Evolutionary conservation across 2,888 invertebrate species (phyloP), one percentile per base, ranked within the genome.

Genomic region (Scaptomyza tumidula): DNA sequence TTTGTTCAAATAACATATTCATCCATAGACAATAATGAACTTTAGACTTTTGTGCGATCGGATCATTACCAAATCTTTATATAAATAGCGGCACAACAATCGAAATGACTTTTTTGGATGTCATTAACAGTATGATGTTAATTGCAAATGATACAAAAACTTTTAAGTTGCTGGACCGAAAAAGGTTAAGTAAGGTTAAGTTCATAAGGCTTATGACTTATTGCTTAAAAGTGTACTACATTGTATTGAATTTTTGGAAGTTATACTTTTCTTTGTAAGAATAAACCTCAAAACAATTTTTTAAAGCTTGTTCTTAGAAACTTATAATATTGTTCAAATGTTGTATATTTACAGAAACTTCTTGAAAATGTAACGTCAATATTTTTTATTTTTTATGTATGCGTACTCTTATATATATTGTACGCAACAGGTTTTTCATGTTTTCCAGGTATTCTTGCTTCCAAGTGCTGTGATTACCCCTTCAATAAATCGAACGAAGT

Each of bases 121-220:
- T 19, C 16, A 7, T 16, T 19, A n/a, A 31, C n/a, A 33, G 7
- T 2, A 9, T 6, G 1, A 33, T 3, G n/a, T 11, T 50, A 50
- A 55, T n/a, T 50, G 48, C 24, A 13, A 24, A 35, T n/a, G n/a
- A n/a, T n/a, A 19, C 33, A 50, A 35, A 31, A 35, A 19, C 13
- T 13, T 19, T 48, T 9, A 39, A 39, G 10, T 33, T 5, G 48
- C 49, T 9, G 13, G 19, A 13, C 19, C 16, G n/a, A 39, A 24
- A 2, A 24, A 24, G 24, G 24, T 24, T 24, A 24, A 24, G 24
- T 24, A 24, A 24, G 24, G 24, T 5, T 19, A 19, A 19, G 2
- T 19, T 2, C 19, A 35, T 1, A 4, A 5, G n/a, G 6, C n/a
- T n/a, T n/a, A 14, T 39, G 2, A 2, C 3, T 2, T 2, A 3